Conservation (phyloP, 2,113 vertebrate species). For the Amphilophus citrinellus region DNA sequence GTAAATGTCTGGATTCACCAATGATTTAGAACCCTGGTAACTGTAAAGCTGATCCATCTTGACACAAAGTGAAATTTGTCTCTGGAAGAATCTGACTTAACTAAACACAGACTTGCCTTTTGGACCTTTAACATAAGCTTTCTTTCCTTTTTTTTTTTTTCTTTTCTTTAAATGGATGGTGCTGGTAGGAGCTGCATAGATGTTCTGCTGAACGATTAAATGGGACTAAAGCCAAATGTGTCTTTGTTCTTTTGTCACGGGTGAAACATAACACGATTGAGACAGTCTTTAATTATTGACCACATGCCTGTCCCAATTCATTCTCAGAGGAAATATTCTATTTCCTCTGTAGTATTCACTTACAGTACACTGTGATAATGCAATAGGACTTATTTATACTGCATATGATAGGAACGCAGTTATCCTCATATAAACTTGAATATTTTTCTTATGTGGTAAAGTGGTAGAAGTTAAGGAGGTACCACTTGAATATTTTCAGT, state of each 20-base stretch:
- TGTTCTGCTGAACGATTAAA: constrained; percentile 9
- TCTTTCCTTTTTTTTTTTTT: neutral
- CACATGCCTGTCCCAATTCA: neutral
- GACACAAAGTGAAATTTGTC: neutral
- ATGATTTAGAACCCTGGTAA: neutral
- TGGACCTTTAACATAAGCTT: too few species aligned
- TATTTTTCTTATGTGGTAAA: neutral
- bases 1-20: neutral
- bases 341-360: neutral
- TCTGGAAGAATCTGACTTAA: neutral
- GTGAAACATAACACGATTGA: constrained; percentile 19
- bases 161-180: neutral
- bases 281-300: constrained; percentile 29
- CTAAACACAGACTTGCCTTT: neutral
- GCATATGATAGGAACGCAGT: neutral
- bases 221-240: constrained; percentile 15
- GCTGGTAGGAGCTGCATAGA: neutral
- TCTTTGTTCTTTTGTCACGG: constrained; percentile 4
- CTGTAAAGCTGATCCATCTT: neutral
- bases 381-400: neutral
- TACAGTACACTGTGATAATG: neutral
- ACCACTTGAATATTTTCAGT: neutral
- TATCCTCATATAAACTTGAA: neutral
- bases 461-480: neutral
- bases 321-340: neutral